Base-by-base conservation (phyloP, 2,888 invertebrate genomes). In the Caenorhabditis sp. region DNA sequence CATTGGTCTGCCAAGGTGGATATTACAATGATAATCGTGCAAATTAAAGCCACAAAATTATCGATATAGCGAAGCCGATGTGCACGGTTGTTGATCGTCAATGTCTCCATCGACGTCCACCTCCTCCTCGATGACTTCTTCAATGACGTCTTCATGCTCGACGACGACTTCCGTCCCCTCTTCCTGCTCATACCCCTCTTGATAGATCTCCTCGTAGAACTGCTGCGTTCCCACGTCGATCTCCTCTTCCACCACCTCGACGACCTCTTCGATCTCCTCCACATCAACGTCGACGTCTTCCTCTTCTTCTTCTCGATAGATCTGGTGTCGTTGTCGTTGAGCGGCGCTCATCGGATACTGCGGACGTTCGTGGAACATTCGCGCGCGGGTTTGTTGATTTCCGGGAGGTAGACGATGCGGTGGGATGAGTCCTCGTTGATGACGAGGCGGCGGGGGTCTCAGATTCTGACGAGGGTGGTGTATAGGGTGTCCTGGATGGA, bases 41-140 rank as follows among this genome's bases (percentile, higher is more conserved):
- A 24, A 70, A 12, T 22, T 14, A 10, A 22, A 8, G 10, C 47
- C 47, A 59, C 1, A 19, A 22, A 38, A 44, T 63, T 35, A 77
- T 5, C 24, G 61, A 54, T 77, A 77, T 16, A 77, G 6, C 0
- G 77, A 77, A 10, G 69, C 28, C 6, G 77, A 77, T 1, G 77
- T 44, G n/a, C 77, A 77, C 31, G 77, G 77, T n/a, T 77, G 77
- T 28, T 54, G 54, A 28, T 76, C 75, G 24, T 75, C 51, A 16
- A 10, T n/a, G 3, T 54, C 44, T 5, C 22, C 49, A 22, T 76
- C 76, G 0, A 31, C 4, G 1, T 54, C 63, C 31, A n/a, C 41
- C 6, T 58, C 31, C 8, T 73, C 49, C 31, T 56, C 38, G 12
- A 38, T 38, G 12, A 38, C 38, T 12, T 38, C 38, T 10, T 38